Conservation (phyloP, 1,140 invertebrate species). For the Armadillidium nasatum region DNA sequence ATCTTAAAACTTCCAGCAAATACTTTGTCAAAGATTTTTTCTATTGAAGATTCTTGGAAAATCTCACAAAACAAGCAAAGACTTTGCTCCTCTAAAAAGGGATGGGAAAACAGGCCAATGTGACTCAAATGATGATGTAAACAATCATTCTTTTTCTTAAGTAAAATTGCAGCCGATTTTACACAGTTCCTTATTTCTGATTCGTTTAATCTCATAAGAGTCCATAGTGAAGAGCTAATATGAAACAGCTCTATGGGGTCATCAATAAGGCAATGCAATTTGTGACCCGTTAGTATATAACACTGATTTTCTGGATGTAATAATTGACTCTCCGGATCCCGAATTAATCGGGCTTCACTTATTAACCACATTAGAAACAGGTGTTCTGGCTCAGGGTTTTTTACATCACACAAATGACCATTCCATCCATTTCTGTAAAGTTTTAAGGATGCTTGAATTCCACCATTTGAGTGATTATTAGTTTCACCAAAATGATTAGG, state of each 20-base stretch:
- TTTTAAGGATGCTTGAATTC: neutral
- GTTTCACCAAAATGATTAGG: neutral
- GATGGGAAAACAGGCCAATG: neutral
- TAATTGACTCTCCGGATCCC: neutral
- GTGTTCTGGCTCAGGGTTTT: neutral
- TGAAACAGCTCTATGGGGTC: neutral
- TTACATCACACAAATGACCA: neutral
- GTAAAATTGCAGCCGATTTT: neutral
- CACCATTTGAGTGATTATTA: neutral
- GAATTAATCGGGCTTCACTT: neutral
- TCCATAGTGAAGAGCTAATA: neutral
- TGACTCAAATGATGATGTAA: neutral
- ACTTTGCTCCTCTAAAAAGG: neutral
- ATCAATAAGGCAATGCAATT: neutral
- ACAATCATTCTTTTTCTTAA: neutral
- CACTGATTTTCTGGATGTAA: neutral
- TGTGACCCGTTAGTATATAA: neutral
- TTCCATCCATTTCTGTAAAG: constrained; percentile 1
- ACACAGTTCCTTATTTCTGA: neutral
- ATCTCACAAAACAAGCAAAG: neutral
- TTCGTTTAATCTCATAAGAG: neutral
- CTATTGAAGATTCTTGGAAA: neutral
- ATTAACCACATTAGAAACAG: neutral
- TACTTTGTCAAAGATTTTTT: neutral
- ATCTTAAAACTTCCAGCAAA: neutral